phyloP scores from a whole-genome alignment of 2,797 vertebrate genomes.

The Cynopterus sphinx region DNA sequence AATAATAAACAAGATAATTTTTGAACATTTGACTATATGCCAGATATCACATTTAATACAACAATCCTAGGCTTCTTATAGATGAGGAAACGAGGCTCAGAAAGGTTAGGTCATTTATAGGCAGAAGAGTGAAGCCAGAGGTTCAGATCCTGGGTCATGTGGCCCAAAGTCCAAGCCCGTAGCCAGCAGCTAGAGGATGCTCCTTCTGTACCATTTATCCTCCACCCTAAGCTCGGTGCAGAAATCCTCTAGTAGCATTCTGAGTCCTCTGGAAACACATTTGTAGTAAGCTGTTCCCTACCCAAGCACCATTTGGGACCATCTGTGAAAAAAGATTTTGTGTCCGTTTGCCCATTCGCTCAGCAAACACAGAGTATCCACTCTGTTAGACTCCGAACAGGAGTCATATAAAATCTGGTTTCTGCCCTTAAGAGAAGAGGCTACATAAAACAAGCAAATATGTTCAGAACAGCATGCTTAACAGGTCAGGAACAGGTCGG shows the following conservation, averaged over 20 bases:
- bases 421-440: neutral
- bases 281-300: neutral
- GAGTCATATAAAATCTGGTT: neutral
- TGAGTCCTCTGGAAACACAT: neutral
- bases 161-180: accelerated
- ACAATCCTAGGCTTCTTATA: neutral
- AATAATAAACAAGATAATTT: neutral
- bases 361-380: neutral
- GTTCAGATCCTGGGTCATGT: neutral
- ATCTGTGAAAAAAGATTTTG: neutral
- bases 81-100: neutral
- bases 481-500: no score
- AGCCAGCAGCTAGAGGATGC: neutral
- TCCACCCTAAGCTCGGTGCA: neutral
- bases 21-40: neutral
- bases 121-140: neutral
- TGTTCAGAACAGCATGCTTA: neutral
- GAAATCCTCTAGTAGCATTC: neutral
- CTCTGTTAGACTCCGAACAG: neutral
- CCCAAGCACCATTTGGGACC: neutral
- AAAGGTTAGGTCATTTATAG: neutral
- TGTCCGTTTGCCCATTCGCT: neutral
- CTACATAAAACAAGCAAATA: neutral
- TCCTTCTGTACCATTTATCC: neutral
- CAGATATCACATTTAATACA: neutral